Base-by-base conservation (phyloP, 2,888 invertebrate genomes). In the Byasa hedistus region DNA sequence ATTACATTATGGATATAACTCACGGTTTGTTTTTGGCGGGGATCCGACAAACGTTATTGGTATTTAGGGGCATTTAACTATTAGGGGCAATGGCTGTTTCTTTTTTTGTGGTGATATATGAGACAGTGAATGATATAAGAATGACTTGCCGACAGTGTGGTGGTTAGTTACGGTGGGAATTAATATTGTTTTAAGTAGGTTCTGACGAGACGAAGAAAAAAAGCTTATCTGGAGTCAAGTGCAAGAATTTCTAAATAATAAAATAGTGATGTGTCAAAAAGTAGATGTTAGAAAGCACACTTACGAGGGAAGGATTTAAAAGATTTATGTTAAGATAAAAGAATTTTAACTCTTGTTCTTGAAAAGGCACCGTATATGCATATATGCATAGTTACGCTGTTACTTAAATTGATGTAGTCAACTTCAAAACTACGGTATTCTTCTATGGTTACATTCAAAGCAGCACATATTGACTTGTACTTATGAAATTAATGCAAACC, bases 11-110 rank as follows among this genome's bases (percentile, higher is more conserved):
- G 81, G 86, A 81, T 84, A 90, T 92, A 92, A 90, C 85, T 92
- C 91, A 92, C 80, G 89, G 89, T 92, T 91, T 92, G 91, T 91
- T 91, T 91, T 90, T 88, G 86, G 89, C 88, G 86, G 89, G 89
- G 89, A 84, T 81, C 86, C 87, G 89, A 90, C 91, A 89, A 88
- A 84, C 89, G 84, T 89, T 90, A 91, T 90, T 90, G 91, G 88
- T 89, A 87, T 91, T 91, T 89, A 89, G 82, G 84, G 85, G 77
- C 84, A 86, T 87, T 89, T 86, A 84, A 82, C 85, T 84, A 86
- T 89, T 88, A 86, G 80, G 83, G 83, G 78, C 79, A 76, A 82
- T 83, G 81, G 76, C 79, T 83, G 85, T 86, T 85, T 79, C 76
- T 76, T 79, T 82, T 57, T 76, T 76, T 75, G 63, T 73, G 67